Evolutionary conservation across 2,113 vertebrate species (phyloP).

Genomic region (Nyctibius bracteatus): DNA sequence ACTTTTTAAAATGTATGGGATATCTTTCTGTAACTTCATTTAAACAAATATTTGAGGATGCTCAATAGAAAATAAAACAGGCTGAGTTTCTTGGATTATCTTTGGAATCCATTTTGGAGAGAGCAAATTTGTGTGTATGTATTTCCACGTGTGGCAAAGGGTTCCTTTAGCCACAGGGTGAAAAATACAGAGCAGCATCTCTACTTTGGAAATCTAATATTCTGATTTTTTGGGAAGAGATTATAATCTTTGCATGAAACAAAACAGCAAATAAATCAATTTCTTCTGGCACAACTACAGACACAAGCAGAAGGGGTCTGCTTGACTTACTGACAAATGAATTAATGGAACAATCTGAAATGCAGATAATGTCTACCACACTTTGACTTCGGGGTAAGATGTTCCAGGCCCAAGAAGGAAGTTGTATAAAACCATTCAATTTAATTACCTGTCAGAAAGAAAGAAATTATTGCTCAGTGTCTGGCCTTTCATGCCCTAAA

Average conservation of each 20-base stretch:
- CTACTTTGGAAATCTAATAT: neutral
- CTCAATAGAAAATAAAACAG: neutral
- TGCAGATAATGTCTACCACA: neutral
- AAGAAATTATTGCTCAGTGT: neutral
- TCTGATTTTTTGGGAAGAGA: neutral
- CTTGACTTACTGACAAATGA: neutral
- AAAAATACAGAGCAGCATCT: neutral
- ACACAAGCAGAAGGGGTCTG: neutral
- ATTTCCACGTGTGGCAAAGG: neutral
- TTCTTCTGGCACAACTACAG: neutral
- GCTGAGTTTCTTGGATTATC: neutral
- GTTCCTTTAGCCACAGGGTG: neutral
- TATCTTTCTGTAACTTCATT: neutral
- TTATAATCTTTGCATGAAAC: neutral
- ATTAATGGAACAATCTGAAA: slow-evolving; percentile 18
- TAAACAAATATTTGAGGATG: neutral
- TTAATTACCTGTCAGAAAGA: neutral
- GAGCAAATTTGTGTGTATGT: neutral
- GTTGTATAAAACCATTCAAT: neutral
- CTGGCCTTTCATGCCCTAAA: neutral
- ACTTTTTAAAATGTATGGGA: no score
- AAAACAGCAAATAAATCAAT: neutral
- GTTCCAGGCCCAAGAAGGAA: neutral
- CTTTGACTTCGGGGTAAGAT: slow-evolving; percentile 17
- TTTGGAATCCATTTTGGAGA: neutral